Percentiles rank a stretch among this genome's conserved stretches.
These are phyloP conservation scores for Metopolophium dirhodum DNA, from an alignment of 1,140 invertebrate genomes.

Conservation along the genomic window DNA sequence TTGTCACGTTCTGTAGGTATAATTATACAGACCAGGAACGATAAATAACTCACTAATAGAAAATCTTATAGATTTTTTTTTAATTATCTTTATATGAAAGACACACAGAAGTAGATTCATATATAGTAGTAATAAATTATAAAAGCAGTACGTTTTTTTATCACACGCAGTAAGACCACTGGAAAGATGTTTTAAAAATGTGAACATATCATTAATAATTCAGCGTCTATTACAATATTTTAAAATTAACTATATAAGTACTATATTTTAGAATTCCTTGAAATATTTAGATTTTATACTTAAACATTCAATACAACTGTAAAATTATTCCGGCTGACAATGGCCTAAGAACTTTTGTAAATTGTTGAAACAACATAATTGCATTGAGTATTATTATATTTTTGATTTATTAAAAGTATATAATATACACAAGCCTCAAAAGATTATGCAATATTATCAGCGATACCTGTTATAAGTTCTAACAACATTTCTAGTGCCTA, in stretches of 20 bases:
- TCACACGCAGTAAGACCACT: neutral
- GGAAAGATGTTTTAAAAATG: neutral
- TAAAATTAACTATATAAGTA: neutral
- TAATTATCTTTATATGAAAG: neutral
- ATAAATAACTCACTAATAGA: neutral
- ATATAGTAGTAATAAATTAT: constrained; percentile 9
- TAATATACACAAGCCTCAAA: neutral
- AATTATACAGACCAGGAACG: neutral
- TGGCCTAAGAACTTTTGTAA: neutral
- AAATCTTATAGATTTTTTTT: neutral
- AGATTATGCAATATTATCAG: neutral
- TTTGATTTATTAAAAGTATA: neutral
- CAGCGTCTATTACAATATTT: constrained; percentile 22
- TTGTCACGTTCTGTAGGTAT: neutral
- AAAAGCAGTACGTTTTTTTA: neutral
- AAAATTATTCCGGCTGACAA: neutral
- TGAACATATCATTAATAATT: constrained; percentile 7
- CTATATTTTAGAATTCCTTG: neutral
- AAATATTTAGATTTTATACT: neutral
- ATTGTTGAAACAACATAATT: neutral
- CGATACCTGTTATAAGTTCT: neutral
- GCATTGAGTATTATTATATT: neutral
- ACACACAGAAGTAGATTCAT: neutral
- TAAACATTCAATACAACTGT: neutral
- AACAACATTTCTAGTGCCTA: neutral